Conservation (phyloP, 2,888 invertebrate species). For the Sphaerophoria taeniata region DNA sequence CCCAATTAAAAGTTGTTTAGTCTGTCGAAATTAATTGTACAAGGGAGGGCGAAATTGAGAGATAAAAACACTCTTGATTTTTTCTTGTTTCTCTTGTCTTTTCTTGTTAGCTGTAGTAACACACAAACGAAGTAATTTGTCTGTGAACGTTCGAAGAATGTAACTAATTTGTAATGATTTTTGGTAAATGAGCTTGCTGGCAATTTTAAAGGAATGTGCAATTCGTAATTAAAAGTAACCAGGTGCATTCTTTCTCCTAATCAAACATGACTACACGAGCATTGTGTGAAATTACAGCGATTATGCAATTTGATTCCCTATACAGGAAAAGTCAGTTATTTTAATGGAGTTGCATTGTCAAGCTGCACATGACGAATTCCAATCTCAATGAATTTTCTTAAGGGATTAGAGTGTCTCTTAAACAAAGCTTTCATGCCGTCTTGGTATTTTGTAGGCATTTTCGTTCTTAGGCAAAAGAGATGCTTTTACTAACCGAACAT, state of each 20-base stretch:
- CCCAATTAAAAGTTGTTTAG: constrained; percentile 64
- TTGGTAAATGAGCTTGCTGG: not conserved
- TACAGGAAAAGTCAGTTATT: too few relatives aligned
- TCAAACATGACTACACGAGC: too few relatives aligned
- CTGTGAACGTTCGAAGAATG: constrained; percentile 7
- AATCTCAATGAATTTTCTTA: too few relatives aligned
- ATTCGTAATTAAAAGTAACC: not conserved
- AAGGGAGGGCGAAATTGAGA: constrained; percentile 8
- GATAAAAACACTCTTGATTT: not conserved
- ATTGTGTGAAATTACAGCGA: too few relatives aligned
- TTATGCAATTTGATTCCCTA: too few relatives aligned
- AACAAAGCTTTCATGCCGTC: too few relatives aligned
- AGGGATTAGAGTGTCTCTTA: too few relatives aligned
- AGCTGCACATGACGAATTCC: too few relatives aligned
- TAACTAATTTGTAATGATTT: constrained; percentile 26
- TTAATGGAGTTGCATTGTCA: too few relatives aligned
- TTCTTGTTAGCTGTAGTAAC: not conserved
- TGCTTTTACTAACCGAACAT: not conserved
- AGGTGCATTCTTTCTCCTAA: too few relatives aligned
- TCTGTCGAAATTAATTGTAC: constrained; percentile 34
- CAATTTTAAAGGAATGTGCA: not conserved
- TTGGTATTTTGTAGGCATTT: too few relatives aligned
- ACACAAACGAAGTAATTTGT: not conserved
- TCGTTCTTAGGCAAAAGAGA: not conserved
- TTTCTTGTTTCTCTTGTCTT: not conserved